Conservation (phyloP, 2,797 vertebrate genomes). For the Tadarida brasiliensis region DNA sequence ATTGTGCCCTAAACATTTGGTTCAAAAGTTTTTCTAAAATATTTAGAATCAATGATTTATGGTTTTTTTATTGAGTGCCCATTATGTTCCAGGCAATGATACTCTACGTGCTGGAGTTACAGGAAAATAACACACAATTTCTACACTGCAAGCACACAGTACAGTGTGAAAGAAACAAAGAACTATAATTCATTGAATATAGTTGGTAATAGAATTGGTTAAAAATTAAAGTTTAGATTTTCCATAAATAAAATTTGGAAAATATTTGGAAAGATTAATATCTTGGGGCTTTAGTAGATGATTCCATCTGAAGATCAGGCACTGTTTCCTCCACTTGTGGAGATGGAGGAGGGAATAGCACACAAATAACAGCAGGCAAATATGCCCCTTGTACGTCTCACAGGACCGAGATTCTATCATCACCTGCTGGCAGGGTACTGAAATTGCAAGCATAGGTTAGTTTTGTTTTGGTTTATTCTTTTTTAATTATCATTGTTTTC, state of each 20-base stretch:
- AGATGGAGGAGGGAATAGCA: not conserved
- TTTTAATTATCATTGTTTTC: not conserved
- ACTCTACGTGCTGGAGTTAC: slow-evolving; percentile 11
- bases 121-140: slow-evolving; percentile 61
- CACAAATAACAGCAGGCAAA: not conserved
- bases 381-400: not conserved
- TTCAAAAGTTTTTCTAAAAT: slow-evolving; percentile 68
- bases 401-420: slow-evolving; percentile 32
- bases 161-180: slow-evolving; percentile 49
- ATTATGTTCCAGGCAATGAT: slow-evolving; percentile 41
- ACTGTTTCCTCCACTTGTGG: not conserved
- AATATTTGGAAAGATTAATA: slow-evolving; percentile 54
- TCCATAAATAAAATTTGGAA: slow-evolving; percentile 53
- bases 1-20: slow-evolving; percentile 56
- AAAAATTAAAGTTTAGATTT: slow-evolving; percentile 46
- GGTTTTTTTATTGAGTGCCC: slow-evolving; percentile 32
- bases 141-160: slow-evolving; percentile 1
- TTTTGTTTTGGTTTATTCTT: not conserved
- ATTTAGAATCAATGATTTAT: slow-evolving; percentile 64
- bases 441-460: slow-evolving; percentile 44
- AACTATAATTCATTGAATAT: slow-evolving; percentile 46
- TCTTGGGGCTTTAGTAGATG: not conserved
- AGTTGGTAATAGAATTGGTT: slow-evolving; percentile 53
- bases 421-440: slow-evolving; percentile 43
- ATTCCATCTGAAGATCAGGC: not conserved